Conservation (phyloP, 2,888 invertebrate genomes). For the Epiblema foenella region DNA sequence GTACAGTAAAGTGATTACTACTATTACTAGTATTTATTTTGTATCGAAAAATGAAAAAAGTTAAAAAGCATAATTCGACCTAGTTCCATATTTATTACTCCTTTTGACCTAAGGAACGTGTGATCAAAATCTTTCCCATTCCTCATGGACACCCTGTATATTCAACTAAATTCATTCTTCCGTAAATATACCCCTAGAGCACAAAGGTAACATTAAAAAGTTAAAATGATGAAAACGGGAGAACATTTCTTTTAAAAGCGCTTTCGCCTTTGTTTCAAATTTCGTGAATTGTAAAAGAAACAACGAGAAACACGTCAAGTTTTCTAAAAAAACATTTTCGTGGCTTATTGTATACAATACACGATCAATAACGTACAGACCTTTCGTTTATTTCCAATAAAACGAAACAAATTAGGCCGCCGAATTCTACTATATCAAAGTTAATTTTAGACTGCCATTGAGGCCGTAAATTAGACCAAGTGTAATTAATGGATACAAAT, state of each 20-base stretch:
- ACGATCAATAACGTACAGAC: neutral
- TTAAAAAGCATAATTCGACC: too few species aligned
- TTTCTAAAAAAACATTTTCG: neutral
- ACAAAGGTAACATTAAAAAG: conserved; percentile 8
- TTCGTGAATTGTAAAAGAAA: conserved; percentile 27
- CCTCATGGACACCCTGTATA: too few species aligned
- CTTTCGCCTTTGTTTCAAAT: conserved; percentile 9
- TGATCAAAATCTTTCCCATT: too few species aligned
- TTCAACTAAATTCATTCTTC: neutral
- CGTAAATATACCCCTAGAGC: neutral
- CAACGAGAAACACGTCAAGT: neutral
- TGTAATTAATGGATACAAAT: neutral
- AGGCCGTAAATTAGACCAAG: neutral
- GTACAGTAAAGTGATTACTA: too few species aligned
- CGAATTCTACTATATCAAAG: conserved; percentile 1
- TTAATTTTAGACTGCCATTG: neutral
- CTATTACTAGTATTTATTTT: too few species aligned
- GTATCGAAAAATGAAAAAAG: too few species aligned
- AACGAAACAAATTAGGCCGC: neutral
- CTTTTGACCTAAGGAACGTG: too few species aligned
- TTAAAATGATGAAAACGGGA: neutral
- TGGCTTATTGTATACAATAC: too few species aligned
- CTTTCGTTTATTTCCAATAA: neutral
- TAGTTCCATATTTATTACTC: too few species aligned
- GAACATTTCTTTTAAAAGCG: neutral